Conservation (phyloP, 2,113 vertebrate species). For the Solea senegalensis region DNA sequence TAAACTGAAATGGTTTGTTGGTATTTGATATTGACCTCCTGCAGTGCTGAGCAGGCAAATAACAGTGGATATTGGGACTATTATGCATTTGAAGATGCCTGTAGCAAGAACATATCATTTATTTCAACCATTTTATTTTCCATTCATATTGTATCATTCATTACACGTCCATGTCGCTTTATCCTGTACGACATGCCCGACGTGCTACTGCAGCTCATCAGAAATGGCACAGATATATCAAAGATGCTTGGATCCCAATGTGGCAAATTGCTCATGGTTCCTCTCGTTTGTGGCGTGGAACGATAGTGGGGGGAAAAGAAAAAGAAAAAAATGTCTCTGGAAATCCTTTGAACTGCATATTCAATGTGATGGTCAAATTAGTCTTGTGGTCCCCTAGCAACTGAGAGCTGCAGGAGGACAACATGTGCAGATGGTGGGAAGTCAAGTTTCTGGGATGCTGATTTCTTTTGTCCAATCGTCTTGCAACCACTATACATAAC, state of each 20-base stretch:
- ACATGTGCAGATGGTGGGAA: constrained; percentile 39
- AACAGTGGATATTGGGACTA: too few species aligned
- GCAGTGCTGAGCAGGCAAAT: too few species aligned
- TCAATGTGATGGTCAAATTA: constrained; percentile 54
- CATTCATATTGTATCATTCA: too few species aligned
- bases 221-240: constrained; percentile 17
- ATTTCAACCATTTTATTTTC: not conserved
- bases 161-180: not conserved
- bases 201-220: constrained; percentile 24
- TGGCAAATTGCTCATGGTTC: constrained; percentile 35
- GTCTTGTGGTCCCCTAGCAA: constrained; percentile 60
- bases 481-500: constrained; percentile 71
- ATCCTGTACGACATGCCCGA: constrained; percentile 1
- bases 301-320: not conserved
- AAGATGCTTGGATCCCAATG: constrained; percentile 1
- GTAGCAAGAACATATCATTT: too few species aligned
- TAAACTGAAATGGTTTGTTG: too few species aligned
- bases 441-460: constrained; percentile 60
- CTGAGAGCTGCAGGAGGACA: constrained; percentile 44
- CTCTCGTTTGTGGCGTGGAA: constrained; percentile 26
- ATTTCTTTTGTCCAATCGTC: constrained; percentile 66
- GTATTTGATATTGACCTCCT: too few species aligned
- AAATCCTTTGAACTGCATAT: constrained; percentile 57
- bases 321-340: constrained; percentile 21
- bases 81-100: too few species aligned